Evolutionary conservation across 2,113 vertebrate species (phyloP), one percentile per base, ranked within the genome.

Genomic region (Saccopteryx leptura): DNA sequence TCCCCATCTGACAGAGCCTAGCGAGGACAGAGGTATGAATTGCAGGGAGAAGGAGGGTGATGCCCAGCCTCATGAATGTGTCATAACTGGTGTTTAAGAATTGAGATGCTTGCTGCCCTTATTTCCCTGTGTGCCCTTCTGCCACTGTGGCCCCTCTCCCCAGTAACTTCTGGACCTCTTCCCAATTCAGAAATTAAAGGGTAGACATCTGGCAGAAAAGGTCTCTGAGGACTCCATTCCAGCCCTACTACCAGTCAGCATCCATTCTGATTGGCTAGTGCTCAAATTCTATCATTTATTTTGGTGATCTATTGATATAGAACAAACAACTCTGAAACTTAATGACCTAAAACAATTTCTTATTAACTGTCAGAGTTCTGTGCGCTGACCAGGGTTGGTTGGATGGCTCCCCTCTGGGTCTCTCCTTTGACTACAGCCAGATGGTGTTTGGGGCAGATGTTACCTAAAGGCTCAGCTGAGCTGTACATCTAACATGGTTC

Each of bases 381-480:
- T 75, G 63, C 9, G 23, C 33, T 90, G 72, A 39, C 56, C 15
- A 61, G 63, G 50, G 13, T 91, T 65, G 68, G 31, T 26, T 19
- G 50, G 6, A 21, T 88, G 39, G 6, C 15, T 61, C 12, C 11
- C 0, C 0, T 58, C 23, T 21, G 63, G 21, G 4, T 61, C 17
- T 81, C 23, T 14, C n/a, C 61, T 13, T 9, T 33, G 72, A 76
- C 0, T 68, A 14, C 1, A 33, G 52, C 95, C 61, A 72, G 21
- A 48, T 81, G 79, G 33, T 74, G 26, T 2, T 9, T 84, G 71
- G 23, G 39, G 5, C 69, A 46, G 12, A 60, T 7, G 0, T 54
- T 50, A 58, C 52, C 31, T 50, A 46, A 66, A 61, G 74, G 10
- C 10, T 72, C 82, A 50, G 21, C 5, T 9, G 24, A 23, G 9